These are phyloP conservation scores for Drosophila formosana DNA, from an alignment of 2,888 invertebrate species.

Conservation along the genomic window DNA sequence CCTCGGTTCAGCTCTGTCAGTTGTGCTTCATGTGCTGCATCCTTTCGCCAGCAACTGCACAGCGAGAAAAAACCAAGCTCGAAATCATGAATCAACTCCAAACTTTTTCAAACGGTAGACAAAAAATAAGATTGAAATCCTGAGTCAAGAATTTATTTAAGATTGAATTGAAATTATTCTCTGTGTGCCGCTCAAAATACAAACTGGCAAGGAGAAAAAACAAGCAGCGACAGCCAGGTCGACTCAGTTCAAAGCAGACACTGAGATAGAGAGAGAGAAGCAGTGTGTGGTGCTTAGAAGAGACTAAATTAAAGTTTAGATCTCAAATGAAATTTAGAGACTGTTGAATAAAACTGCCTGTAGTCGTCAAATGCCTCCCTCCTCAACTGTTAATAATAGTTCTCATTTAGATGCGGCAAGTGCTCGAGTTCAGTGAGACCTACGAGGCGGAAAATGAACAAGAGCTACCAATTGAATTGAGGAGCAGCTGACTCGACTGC, in stretches of 20 bases:
- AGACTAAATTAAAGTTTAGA: conserved; percentile 54
- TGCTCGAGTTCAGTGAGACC: conserved; percentile 62
- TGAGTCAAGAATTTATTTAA: too few species aligned
- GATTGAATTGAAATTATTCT: too few species aligned
- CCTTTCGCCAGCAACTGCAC: conserved; percentile 36
- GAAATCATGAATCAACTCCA: too few species aligned
- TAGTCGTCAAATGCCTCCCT: conserved; percentile 1
- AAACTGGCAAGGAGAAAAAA: conserved; percentile 13
- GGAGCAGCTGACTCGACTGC: conserved; percentile 41
- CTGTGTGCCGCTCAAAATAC: conserved; percentile 19
- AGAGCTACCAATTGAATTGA: conserved; percentile 49
- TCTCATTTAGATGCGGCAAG: conserved; percentile 74
- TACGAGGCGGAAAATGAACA: conserved; percentile 75
- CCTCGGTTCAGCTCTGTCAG: not conserved
- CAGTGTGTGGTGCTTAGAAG: conserved; percentile 4
- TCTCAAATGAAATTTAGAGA: conserved; percentile 46
- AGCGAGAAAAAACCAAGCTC: too few species aligned
- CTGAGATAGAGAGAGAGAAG: conserved; percentile 13
- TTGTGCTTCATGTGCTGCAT: conserved; percentile 6
- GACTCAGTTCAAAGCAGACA: conserved; percentile 24
- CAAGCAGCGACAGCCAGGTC: conserved; percentile 12
- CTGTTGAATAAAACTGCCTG: conserved; percentile 62
- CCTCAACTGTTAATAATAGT: conserved; percentile 58
- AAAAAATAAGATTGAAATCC: too few species aligned
- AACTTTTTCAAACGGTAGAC: too few species aligned